Evolutionary conservation across 2,888 invertebrate species (phyloP).

Genomic region (Cerceris ruficornis): DNA sequence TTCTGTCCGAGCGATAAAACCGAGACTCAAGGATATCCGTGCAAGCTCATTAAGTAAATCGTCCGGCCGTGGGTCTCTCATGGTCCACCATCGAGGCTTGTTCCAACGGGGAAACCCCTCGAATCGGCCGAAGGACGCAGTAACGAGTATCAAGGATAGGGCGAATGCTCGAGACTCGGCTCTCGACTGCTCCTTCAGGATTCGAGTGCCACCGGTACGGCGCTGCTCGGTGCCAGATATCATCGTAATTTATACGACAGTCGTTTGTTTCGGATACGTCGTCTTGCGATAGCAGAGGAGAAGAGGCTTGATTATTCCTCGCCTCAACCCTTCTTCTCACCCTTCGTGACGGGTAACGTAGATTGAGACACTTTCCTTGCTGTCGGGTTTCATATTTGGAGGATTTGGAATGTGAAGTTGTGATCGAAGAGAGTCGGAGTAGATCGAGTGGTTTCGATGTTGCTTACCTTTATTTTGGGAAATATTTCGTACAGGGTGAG

Average conservation of each 20-base stretch:
- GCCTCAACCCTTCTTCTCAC: constrained; percentile 4
- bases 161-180: constrained; percentile 22
- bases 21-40: constrained; percentile 34
- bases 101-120: constrained; percentile 28
- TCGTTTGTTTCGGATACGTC: constrained; percentile 66
- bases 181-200: constrained; percentile 33
- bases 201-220: constrained; percentile 34
- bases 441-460: too few species aligned
- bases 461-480: too few species aligned
- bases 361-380: background rate
- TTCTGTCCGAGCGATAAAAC: constrained; percentile 44
- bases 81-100: constrained; percentile 23
- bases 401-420: too few species aligned
- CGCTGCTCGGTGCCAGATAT: constrained; percentile 55
- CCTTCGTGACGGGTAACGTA: background rate
- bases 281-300: constrained; percentile 50
- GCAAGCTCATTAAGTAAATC: constrained; percentile 59
- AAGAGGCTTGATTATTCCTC: constrained; percentile 59
- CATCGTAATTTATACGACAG: constrained; percentile 69
- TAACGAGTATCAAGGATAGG: constrained; percentile 60
- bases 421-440: too few species aligned
- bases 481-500: too few species aligned
- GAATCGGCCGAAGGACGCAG: constrained; percentile 43
- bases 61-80: constrained; percentile 19
- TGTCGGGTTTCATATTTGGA: too few species aligned